These are phyloP conservation scores for Acrobasis repandana DNA, from an alignment of 2,888 invertebrate species.

Conservation along the genomic window DNA sequence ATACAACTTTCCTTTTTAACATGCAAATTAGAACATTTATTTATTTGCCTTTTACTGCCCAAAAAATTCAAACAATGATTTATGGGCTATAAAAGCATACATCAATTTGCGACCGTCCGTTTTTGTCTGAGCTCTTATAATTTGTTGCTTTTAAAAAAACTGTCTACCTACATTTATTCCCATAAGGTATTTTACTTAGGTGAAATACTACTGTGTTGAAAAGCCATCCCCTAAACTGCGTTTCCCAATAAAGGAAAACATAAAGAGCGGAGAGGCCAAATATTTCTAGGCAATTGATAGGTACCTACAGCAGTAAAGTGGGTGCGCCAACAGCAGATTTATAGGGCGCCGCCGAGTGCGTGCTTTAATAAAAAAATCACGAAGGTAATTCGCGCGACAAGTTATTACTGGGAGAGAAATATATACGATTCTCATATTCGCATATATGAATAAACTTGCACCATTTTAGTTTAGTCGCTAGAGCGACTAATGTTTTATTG, in stretches of 20 bases:
- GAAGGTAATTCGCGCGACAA: conserved; percentile 78
- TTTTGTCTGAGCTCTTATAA: conserved; percentile 27
- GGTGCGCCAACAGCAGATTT: conserved; percentile 73
- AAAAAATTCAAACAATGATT: conserved; percentile 20
- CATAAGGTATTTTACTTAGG: neutral
- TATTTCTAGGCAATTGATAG: conserved; percentile 70
- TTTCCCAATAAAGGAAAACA: conserved; percentile 60
- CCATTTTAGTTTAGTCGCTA: conserved; percentile 61
- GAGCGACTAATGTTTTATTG: conserved; percentile 35
- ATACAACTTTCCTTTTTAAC: neutral
- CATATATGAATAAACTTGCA: conserved; percentile 63
- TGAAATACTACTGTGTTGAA: conserved; percentile 26
- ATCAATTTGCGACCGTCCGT: conserved; percentile 23
- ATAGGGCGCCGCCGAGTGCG: conserved; percentile 75
- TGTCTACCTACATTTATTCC: neutral
- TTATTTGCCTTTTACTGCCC: neutral
- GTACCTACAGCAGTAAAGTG: conserved; percentile 69
- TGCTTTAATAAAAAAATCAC: conserved; percentile 77
- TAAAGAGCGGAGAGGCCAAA: conserved; percentile 62
- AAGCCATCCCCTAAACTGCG: conserved; percentile 46
- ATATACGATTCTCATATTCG: conserved; percentile 67
- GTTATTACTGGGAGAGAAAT: conserved; percentile 70
- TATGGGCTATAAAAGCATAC: conserved; percentile 22
- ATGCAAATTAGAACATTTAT: neutral
- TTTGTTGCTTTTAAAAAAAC: conserved; percentile 2